Percentiles rank a stretch among this genome's conserved stretches.
Evolutionary conservation across 2,113 vertebrate genomes (phyloP).

Genomic region (Butorides virescens): DNA sequence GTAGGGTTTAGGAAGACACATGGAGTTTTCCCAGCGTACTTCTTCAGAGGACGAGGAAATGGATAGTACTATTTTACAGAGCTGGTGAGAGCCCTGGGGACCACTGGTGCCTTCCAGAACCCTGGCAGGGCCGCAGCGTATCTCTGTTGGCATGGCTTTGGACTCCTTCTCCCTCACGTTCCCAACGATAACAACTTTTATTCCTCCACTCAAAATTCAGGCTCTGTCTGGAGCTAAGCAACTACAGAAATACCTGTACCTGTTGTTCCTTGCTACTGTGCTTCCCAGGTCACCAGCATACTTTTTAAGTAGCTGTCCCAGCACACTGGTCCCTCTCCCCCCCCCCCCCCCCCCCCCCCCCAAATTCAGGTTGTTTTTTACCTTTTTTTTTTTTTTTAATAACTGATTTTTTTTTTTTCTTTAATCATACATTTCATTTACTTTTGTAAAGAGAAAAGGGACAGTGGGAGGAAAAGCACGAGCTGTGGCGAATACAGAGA

Average conservation of each 20-base stretch:
- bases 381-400: background rate
- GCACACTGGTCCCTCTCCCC: accelerated
- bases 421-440: background rate
- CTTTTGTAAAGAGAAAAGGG: background rate
- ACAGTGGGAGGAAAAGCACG: background rate
- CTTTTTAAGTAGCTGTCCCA: background rate
- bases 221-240: background rate
- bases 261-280: background rate
- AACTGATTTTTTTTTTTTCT: background rate
- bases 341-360: too few species aligned
- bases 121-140: background rate
- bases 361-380: background rate
- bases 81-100: background rate
- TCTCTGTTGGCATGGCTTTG: background rate
- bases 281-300: background rate
- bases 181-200: background rate
- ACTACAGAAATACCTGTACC: background rate
- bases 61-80: background rate
- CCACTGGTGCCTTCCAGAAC: background rate
- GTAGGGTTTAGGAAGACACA: background rate
- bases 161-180: background rate
- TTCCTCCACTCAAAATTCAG: background rate
- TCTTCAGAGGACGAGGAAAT: background rate
- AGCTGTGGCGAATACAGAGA: background rate
- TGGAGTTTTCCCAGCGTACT: accelerated